A percentile compares a stretch with the other conserved stretches of the same genome.
These are phyloP conservation scores for Drosophila micromelanica DNA, from an alignment of 1,140 invertebrate species.

Conservation along the genomic window DNA sequence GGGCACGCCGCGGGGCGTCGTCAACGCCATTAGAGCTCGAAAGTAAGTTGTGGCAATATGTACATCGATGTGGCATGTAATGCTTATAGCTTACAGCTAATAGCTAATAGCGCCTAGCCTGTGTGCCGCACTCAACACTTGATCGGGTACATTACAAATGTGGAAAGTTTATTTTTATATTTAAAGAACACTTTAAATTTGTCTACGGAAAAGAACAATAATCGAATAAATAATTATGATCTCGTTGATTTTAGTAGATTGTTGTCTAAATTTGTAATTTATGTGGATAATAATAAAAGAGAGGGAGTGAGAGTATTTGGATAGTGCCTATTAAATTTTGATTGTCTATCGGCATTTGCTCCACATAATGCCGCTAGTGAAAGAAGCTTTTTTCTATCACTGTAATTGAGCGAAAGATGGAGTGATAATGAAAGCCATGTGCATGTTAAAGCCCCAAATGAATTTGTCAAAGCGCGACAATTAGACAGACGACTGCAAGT, in stretches of 20 bases:
- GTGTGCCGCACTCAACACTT: conserved; percentile 8
- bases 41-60: conserved; percentile 70
- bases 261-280: too few species aligned
- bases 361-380: conserved; percentile 62
- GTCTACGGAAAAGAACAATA: too few species aligned
- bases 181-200: too few species aligned
- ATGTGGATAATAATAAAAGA: too few species aligned
- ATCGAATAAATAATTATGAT: too few species aligned
- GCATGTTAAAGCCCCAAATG: conserved; percentile 52
- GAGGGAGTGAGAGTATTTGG: conserved; percentile 9
- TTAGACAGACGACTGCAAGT: conserved; percentile 44
- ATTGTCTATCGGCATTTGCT: conserved; percentile 43
- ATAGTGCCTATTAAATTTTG: too few species aligned
- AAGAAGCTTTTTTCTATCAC: conserved; percentile 51
- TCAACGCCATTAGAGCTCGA: conserved; percentile 50
- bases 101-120: neutral
- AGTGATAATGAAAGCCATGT: conserved; percentile 59
- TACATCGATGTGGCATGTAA: conserved; percentile 42
- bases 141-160: conserved; percentile 10
- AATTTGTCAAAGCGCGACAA: conserved; percentile 78
- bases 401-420: conserved; percentile 21
- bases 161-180: neutral
- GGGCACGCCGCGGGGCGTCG: conserved; percentile 41
- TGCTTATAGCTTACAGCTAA: conserved; percentile 20
- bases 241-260: too few species aligned